Evolutionary conservation across 1,140 invertebrate genomes (phyloP), one percentile per base, ranked within the genome.

Genomic region (Metopolophium dirhodum): DNA sequence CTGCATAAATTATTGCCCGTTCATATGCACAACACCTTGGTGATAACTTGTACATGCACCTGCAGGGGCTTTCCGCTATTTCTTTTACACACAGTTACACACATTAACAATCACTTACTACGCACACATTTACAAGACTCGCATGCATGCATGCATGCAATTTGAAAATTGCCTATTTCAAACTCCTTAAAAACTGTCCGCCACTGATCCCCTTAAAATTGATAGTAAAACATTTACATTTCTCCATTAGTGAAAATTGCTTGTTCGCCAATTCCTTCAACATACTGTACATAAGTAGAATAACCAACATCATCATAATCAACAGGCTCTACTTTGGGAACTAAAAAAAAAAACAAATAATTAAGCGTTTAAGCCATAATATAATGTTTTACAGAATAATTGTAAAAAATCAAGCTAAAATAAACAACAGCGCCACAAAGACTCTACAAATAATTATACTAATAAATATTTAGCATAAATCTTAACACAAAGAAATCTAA

Each of bases 231-330:
- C 51, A 47, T 77, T 82, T 95, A 97, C 97, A 97, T 97, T 95
- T 97, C 96, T 94, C 96, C 97, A 96, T 97, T 97, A 94, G 96
- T 95, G 95, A 97, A 97, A 95, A 97, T 96, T 94, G 96, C 96
- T 94, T 96, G 96, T 95, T 97, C 97, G 11, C 22, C 68, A 94
- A 95, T 94, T 91, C 96, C 96, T 94, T 97, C 97, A 94, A 97
- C 96, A 96, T 97, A 97, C 95, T 97, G 96, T 94, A 97, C 96
- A 95, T 97, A 97, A 54, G 96, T 96, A 82, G 96, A 96, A 95
- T 96, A 96, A 54, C 96, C 95, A 20, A 96, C 96, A 41, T 95
- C 95, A 54, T 96, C 96, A 94, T 95, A 95, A 94, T 95, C 95
- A 95, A 96, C 96, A 94, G 95, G 95, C 94, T 96, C 96, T 54